Evolutionary conservation across 2,113 vertebrate species (phyloP), one percentile per base, ranked within the genome.

Genomic region (Anguilla japonica): DNA sequence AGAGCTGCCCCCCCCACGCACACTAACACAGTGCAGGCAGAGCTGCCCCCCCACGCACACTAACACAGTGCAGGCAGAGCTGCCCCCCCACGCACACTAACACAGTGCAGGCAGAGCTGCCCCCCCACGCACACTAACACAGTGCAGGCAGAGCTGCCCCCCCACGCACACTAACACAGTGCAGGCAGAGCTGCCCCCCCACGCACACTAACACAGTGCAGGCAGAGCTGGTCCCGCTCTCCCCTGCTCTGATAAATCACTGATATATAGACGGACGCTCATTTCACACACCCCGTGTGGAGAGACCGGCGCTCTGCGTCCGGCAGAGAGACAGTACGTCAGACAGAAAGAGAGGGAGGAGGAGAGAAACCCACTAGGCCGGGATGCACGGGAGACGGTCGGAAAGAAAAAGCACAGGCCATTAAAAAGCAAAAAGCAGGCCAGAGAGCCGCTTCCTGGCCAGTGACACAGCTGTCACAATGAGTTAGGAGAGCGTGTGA

Each of bases 181-280:
- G n/a, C n/a, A n/a, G n/a, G n/a, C n/a, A n/a, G n/a, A n/a, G n/a
- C n/a, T 18, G 71, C 83, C 29, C 60, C 50, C 57, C 22, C 41
- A 26, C 53, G n/a, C 50, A 78, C 83, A 34, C 26, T 80, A 78
- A 53, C 84, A 86, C 20, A 63, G 60, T 63, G 60, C 60, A 63
- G 60, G 20, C 20, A 63, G 2, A 26, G 18, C 60, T 20, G 75
- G 11, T 57, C 40, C 81, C 53, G 40, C 79, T 84, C 79, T 57
- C 50, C 84, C 86, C 75, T 81, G 18, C 87, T 78, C 60, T 88
- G 89, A 91, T 90, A 89, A 90, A 90, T 91, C 86, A 87, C 78
- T 71, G 88, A 90, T 91, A n/a, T n/a, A n/a, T n/a, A 82, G 90
- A 85, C 84, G 87, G 89, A 86, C 88, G 87, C 87, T 89, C 89